Evolutionary conservation across 2,113 vertebrate genomes (phyloP).

Genomic region (Colossoma macropomum): DNA sequence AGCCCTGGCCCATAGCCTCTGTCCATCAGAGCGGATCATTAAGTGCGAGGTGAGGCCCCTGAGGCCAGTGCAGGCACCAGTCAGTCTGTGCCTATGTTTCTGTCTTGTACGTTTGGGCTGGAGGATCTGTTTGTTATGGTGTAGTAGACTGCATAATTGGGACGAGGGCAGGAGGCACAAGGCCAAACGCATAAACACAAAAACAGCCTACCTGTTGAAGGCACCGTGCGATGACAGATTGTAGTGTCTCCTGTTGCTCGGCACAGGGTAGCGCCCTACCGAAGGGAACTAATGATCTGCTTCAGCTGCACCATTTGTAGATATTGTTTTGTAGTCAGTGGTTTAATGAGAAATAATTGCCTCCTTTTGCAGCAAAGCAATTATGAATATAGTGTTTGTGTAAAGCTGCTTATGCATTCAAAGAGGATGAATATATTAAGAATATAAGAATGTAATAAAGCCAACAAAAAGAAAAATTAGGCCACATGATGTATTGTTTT

Average conservation of each 20-base stretch:
- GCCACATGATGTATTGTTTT: conserved; percentile 31
- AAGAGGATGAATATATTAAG: conserved; percentile 5
- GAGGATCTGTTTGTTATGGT: conserved; percentile 66
- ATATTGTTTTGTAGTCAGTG: conserved; percentile 26
- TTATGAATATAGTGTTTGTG: conserved; percentile 60
- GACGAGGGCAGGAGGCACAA: conserved; percentile 48
- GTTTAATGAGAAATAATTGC: conserved; percentile 56
- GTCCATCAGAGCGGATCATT: conserved; percentile 68
- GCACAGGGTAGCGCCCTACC: conserved; percentile 14
- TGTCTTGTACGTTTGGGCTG: conserved; percentile 59
- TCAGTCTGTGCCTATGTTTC: conserved; percentile 70
- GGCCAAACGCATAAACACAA: conserved; percentile 43
- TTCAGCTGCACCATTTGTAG: conserved; percentile 28
- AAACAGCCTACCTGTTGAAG: conserved; percentile 57
- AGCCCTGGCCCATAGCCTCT: conserved; percentile 56
- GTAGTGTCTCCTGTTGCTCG: conserved; percentile 44
- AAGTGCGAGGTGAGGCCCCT: conserved; percentile 66
- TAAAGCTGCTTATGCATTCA: conserved; percentile 54
- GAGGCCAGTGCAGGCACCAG: conserved; percentile 75
- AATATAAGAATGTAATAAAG: conserved; percentile 36
- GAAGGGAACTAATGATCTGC: conserved; percentile 52
- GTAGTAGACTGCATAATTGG: conserved; percentile 58
- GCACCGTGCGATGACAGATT: conserved; percentile 58
- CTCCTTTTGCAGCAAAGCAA: conserved; percentile 34
- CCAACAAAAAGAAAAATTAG: conserved; percentile 59